Percentiles rank a stretch among this genome's conserved stretches.
phyloP scores from a whole-genome alignment of 2,113 vertebrate species.

The Micronisus gabar region DNA sequence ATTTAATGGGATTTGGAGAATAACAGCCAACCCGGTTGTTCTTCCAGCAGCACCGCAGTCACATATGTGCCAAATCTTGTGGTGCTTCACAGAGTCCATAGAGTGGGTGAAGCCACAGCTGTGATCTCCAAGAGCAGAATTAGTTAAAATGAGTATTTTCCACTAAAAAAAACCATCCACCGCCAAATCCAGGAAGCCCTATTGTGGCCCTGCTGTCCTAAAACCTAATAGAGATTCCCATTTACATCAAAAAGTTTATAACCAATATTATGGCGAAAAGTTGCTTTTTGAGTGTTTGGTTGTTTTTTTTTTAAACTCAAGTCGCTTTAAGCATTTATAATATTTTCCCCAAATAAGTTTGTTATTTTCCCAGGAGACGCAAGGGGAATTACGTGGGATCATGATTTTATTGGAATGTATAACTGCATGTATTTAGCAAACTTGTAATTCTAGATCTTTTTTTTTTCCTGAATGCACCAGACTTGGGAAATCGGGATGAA shows the following conservation, averaged over 20 bases:
- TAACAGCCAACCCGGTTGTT: too few relatives aligned
- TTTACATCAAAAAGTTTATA: background rate
- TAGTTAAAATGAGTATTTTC: background rate
- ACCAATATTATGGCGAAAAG: accelerated
- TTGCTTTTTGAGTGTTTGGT: too few relatives aligned
- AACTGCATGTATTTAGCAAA: background rate
- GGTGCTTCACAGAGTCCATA: background rate
- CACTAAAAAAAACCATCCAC: accelerated
- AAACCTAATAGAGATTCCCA: background rate
- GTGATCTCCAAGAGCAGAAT: background rate
- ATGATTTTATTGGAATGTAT: background rate
- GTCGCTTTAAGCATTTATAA: background rate
- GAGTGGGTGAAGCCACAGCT: background rate
- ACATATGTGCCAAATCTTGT: accelerated
- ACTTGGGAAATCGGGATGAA: background rate
- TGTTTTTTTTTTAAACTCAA: accelerated
- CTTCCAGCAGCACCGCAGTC: background rate
- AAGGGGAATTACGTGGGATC: background rate
- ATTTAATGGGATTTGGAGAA: background rate
- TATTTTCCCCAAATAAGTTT: background rate
- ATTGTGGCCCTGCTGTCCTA: background rate
- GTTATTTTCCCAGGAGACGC: background rate
- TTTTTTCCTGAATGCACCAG: background rate
- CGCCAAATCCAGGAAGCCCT: background rate
- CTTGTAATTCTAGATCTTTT: background rate